These are phyloP conservation scores for Brachionus paranguensis DNA, from an alignment of 1,140 invertebrate genomes.

Conservation along the genomic window DNA sequence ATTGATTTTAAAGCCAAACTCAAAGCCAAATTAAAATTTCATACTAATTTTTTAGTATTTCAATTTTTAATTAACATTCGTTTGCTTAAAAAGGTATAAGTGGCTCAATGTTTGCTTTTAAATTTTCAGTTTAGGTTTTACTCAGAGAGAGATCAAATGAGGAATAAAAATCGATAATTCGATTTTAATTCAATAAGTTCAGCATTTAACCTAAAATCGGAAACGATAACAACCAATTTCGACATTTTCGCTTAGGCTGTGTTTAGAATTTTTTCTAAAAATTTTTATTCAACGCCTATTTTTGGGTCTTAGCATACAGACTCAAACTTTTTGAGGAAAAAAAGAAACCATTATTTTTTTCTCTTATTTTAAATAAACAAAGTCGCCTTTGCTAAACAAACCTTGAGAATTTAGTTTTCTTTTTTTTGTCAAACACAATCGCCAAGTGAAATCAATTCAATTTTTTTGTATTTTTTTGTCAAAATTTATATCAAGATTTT, in stretches of 20 bases:
- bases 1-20: not conserved
- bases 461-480: not conserved
- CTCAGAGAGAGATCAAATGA: not conserved
- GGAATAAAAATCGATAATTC: not conserved
- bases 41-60: not conserved
- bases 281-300: too few species aligned
- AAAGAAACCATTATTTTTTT: not conserved
- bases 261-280: not conserved
- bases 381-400: not conserved
- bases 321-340: not conserved
- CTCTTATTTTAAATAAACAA: not conserved
- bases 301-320: not conserved
- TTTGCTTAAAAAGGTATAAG: not conserved
- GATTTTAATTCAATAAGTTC: not conserved
- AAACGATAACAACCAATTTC: not conserved
- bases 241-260: not conserved
- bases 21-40: not conserved
- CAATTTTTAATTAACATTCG: not conserved
- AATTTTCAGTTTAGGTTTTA: not conserved
- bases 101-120: not conserved
- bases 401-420: not conserved
- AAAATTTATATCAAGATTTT: too few species aligned
- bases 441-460: not conserved
- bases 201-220: not conserved
- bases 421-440: not conserved